Evolutionary conservation across 1,140 invertebrate species (phyloP).

Genomic region (Solen grandis): DNA sequence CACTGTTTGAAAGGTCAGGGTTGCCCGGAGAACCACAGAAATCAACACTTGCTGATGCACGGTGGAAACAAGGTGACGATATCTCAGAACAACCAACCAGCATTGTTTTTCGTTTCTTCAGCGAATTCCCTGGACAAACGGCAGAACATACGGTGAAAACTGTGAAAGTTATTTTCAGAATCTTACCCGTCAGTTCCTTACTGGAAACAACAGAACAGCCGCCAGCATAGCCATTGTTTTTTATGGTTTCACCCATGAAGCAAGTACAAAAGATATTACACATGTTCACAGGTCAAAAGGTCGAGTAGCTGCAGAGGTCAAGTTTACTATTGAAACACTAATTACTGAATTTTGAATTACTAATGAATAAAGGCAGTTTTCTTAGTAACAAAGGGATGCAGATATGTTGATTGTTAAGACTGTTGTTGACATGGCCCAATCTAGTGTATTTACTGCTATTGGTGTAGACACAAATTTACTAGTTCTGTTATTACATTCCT

Average conservation of each 20-base stretch:
- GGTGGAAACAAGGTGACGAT: slow-evolving; percentile 16
- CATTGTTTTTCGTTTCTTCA: slow-evolving; percentile 57
- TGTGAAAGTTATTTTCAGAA: slow-evolving; percentile 13
- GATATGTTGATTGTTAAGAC: slow-evolving; percentile 59
- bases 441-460: slow-evolving; percentile 31
- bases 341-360: too few relatives aligned
- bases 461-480: slow-evolving; percentile 60
- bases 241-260: slow-evolving; percentile 32
- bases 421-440: slow-evolving; percentile 14
- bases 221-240: slow-evolving; percentile 19
- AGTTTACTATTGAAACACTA: slow-evolving; percentile 5
- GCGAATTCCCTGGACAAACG: slow-evolving; percentile 46
- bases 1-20: slow-evolving; percentile 54
- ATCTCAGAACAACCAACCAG: not conserved
- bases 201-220: too few relatives aligned
- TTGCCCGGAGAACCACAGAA: slow-evolving; percentile 20
- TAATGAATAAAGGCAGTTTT: slow-evolving; percentile 52
- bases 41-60: slow-evolving; percentile 43
- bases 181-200: not conserved
- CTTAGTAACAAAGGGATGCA: slow-evolving; percentile 55
- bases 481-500: slow-evolving; percentile 51
- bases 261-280: slow-evolving; percentile 35
- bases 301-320: not conserved
- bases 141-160: slow-evolving; percentile 29
- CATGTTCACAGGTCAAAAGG: not conserved